Evolutionary conservation across 2,113 vertebrate species (phyloP).

Genomic region (Amblyornis subalaris): DNA sequence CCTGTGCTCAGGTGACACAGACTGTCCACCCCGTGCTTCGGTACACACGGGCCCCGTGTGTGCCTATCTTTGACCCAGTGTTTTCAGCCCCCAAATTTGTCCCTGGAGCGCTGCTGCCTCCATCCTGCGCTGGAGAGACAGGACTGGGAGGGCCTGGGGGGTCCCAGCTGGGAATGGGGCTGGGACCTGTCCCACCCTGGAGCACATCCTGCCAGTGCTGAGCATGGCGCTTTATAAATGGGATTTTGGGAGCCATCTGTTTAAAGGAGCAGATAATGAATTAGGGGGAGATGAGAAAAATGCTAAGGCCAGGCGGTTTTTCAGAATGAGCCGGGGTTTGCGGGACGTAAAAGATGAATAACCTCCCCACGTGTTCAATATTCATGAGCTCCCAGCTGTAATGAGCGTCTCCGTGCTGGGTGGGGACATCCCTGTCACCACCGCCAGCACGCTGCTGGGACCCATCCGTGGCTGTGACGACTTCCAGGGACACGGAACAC

Average conservation of each 20-base stretch:
- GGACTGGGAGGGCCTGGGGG: not conserved
- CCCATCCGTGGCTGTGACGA: not conserved
- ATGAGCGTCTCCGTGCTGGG: not conserved
- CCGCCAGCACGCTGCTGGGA: not conserved
- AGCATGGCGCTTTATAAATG: slow-evolving; percentile 8
- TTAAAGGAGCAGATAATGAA: slow-evolving; percentile 55
- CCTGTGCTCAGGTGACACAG: not conserved
- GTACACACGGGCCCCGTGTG: rapidly evolving
- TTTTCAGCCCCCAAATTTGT: not conserved
- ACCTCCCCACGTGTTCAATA: slow-evolving; percentile 56
- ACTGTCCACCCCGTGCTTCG: not conserved
- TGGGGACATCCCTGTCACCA: slow-evolving; percentile 5
- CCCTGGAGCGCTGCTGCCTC: not conserved
- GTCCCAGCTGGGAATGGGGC: rapidly evolving
- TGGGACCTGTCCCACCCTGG: rapidly evolving
- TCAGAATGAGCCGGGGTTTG: slow-evolving; percentile 53
- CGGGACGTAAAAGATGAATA: slow-evolving; percentile 58
- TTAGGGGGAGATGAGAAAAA: slow-evolving; percentile 58
- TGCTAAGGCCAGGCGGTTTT: slow-evolving; percentile 51
- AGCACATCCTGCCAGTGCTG: not conserved
- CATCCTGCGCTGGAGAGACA: rapidly evolving
- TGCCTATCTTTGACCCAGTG: not conserved
- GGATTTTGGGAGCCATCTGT: slow-evolving; percentile 47
- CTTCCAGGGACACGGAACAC: not conserved
- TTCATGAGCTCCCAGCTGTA: slow-evolving; percentile 58